These are phyloP conservation scores for Prenolepis imparis DNA, from an alignment of 2,888 invertebrate species.

Conservation along the genomic window DNA sequence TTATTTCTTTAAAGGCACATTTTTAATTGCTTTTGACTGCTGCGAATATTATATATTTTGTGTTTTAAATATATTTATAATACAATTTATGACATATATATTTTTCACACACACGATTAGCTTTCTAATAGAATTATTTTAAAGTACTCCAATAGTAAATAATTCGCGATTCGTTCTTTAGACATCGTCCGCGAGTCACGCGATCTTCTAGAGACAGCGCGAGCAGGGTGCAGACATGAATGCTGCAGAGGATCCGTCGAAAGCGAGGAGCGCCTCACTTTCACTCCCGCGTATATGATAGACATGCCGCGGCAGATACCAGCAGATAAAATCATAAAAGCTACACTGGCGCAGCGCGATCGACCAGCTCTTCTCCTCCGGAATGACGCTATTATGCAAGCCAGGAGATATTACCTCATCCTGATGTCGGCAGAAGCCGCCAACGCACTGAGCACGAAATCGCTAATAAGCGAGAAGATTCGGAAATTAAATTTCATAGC, in stretches of 20 bases:
- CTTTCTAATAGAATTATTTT: not conserved
- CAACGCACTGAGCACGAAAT: conserved; percentile 45
- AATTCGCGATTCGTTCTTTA: not conserved
- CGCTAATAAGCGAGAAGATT: conserved; percentile 33
- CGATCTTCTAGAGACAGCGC: conserved; percentile 26
- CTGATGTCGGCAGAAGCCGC: conserved; percentile 45
- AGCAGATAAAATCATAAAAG: conserved; percentile 71
- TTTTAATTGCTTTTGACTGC: not conserved
- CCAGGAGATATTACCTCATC: conserved; percentile 74
- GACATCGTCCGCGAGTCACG: conserved; percentile 36
- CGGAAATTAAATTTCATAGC: conserved; percentile 41
- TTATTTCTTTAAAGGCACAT: not conserved
- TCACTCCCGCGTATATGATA: conserved; percentile 77
- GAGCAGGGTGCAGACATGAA: conserved; percentile 59
- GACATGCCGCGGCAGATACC: conserved; percentile 70
- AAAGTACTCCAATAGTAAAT: conserved; percentile 1
- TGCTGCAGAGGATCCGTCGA: conserved; percentile 59
- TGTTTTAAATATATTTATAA: not conserved
- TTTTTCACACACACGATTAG: not conserved
- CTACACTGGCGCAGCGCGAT: conserved; percentile 38
- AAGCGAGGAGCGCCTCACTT: conserved; percentile 74
- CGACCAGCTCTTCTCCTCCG: conserved; percentile 46
- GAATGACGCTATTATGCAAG: conserved; percentile 72
- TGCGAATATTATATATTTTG: not conserved
- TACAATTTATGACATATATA: not conserved